These are phyloP conservation scores for Crocodylus rhombifer DNA, from an alignment of 2,797 vertebrate species.

Conservation along the genomic window DNA sequence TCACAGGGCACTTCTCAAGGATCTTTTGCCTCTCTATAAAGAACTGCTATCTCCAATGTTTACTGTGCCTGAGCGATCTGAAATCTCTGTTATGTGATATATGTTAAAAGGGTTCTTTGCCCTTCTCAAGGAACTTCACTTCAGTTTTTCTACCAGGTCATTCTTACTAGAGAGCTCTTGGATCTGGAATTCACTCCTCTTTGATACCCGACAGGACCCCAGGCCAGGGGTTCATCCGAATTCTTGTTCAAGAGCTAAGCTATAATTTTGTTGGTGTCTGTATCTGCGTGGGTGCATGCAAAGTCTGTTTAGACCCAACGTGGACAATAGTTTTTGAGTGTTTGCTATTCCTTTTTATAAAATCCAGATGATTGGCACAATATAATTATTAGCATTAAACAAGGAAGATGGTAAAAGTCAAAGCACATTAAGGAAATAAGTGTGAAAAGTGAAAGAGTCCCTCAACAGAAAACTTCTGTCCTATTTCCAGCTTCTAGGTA, in stretches of 20 bases:
- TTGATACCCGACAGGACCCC: background rate
- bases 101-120: background rate
- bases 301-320: background rate
- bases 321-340: background rate
- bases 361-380: background rate
- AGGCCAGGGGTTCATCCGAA: background rate
- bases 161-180: background rate
- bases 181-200: background rate
- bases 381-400: background rate
- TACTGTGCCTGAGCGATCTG: background rate
- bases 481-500: background rate
- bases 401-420: background rate
- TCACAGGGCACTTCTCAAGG: background rate
- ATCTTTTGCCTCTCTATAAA: background rate
- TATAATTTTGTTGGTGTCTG: background rate
- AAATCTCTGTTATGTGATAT: background rate
- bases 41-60: background rate
- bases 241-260: background rate
- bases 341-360: background rate
- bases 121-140: fast-evolving
- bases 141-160: background rate
- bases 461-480: background rate
- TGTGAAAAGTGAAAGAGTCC: background rate
- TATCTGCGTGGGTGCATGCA: background rate
- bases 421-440: background rate